Evolutionary conservation across 2,888 invertebrate genomes (phyloP), one percentile per base, ranked within the genome.

Genomic region (Baccha elongata): DNA sequence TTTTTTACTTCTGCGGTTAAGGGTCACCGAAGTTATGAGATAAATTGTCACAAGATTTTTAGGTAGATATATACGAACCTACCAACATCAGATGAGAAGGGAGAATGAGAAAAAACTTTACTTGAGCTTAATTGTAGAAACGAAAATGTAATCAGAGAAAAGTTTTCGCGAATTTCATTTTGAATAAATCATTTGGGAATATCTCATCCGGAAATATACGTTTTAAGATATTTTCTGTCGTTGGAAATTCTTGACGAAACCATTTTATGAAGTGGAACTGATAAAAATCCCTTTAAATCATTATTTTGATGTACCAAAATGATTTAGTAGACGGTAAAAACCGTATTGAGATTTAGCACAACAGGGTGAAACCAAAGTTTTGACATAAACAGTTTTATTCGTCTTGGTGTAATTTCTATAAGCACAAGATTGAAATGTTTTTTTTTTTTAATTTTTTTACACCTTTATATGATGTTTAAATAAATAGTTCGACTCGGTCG

Each of bases 21-120:
- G 71, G 78, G 83, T 83, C 72, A 83, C 62, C 53, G 48, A 78
- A 78, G 83, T 78, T 83, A 73, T 76, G 83, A 83, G 50, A 73
- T 73, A 78, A 78, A 83, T 78, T 78, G 60, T 83, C 62, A 62
- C 52, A 69, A 46, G 62, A 65, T 58, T 71, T 71, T 58, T 17
- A 35, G 37, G 11, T 21, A 11, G 40, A 40, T 44, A 35, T 23
- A 26, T 26, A 11, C 10, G 3, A 11, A 35, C 40, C n/a, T 15
- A 26, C 15, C 53, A 40, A 53, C 46, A 21, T 4, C 44, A 10
- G 7, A 40, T n/a, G 10, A 15, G 8, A 2, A 17, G 8, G 1
- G 10, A 44, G 37, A 1, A 21, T n/a, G 21, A 37, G n/a, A n/a
- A n/a, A n/a, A 29, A 40, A 64, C 29, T 64, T 58, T 23, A 40